Evolutionary conservation across 1,140 invertebrate genomes (phyloP).

Genomic region (Pteromalus puparum): DNA sequence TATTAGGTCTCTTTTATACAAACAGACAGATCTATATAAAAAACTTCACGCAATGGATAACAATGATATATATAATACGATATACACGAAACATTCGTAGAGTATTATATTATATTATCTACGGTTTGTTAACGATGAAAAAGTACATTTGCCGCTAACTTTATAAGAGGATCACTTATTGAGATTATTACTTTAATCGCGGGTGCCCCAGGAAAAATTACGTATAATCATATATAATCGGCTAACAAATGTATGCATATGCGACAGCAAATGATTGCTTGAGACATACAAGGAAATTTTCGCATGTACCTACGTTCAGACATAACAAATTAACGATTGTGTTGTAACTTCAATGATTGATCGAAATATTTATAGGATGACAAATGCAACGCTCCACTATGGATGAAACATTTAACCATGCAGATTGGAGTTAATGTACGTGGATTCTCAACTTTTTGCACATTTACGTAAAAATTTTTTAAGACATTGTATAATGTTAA

Average conservation of each 20-base stretch:
- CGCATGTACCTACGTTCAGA: background rate
- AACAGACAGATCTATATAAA: conserved; percentile 39
- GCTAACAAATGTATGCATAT: background rate
- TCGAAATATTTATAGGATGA: background rate
- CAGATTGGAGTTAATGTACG: background rate
- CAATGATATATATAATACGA: conserved; percentile 17
- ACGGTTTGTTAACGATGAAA: background rate
- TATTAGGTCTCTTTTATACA: conserved; percentile 18
- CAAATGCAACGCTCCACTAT: background rate
- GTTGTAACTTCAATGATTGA: background rate
- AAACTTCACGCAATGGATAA: conserved; percentile 31
- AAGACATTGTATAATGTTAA: background rate
- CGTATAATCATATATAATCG: background rate
- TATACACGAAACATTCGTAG: background rate
- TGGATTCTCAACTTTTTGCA: background rate
- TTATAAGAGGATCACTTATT: background rate
- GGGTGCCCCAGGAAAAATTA: background rate
- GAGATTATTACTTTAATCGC: background rate
- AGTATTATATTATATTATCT: conserved; percentile 3
- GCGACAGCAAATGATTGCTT: background rate
- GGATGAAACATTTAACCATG: background rate
- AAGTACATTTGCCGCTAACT: background rate
- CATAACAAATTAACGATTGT: background rate
- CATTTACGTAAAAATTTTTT: background rate
- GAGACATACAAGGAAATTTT: background rate